Conservation (phyloP, 2,797 vertebrate species). For the Anniella stebbinsi region DNA sequence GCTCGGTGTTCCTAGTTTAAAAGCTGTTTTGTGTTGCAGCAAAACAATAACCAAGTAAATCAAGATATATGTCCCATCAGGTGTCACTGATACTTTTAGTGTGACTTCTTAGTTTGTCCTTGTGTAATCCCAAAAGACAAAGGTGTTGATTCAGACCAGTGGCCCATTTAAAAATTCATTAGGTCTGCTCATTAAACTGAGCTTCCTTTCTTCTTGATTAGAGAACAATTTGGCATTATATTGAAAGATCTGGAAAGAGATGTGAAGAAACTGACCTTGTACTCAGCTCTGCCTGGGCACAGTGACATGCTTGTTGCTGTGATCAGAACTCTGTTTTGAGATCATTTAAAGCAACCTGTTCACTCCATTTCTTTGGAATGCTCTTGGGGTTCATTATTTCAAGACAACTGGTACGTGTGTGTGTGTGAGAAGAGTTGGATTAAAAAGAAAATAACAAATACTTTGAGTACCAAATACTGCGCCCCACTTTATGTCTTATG, state of each 20-base stretch:
- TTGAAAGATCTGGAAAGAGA: constrained; percentile 5
- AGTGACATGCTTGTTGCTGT: background rate
- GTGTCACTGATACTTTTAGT: background rate
- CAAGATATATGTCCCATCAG: background rate
- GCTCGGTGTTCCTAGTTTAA: background rate
- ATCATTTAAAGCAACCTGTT: background rate
- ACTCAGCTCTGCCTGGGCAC: background rate
- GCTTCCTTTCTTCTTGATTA: background rate
- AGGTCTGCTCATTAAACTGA: constrained; percentile 9
- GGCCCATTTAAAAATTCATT: constrained; percentile 3
- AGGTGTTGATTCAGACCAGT: constrained; percentile 10
- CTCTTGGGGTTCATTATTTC: background rate
- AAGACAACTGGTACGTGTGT: background rate
- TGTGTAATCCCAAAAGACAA: constrained; percentile 18
- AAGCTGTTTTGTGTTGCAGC: constrained; percentile 15
- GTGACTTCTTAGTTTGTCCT: constrained; percentile 1
- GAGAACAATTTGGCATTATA: background rate
- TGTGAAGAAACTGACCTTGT: constrained; percentile 9
- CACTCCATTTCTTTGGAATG: background rate
- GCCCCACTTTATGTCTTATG: background rate
- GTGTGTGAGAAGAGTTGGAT: too few species aligned
- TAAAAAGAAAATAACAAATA: background rate
- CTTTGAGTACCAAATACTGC: background rate
- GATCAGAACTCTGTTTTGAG: background rate
- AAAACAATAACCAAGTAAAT: background rate